Percentiles rank a stretch among this genome's conserved stretches.
Conservation (phyloP, 1,140 invertebrate species). For the Littorina saxatilis region DNA sequence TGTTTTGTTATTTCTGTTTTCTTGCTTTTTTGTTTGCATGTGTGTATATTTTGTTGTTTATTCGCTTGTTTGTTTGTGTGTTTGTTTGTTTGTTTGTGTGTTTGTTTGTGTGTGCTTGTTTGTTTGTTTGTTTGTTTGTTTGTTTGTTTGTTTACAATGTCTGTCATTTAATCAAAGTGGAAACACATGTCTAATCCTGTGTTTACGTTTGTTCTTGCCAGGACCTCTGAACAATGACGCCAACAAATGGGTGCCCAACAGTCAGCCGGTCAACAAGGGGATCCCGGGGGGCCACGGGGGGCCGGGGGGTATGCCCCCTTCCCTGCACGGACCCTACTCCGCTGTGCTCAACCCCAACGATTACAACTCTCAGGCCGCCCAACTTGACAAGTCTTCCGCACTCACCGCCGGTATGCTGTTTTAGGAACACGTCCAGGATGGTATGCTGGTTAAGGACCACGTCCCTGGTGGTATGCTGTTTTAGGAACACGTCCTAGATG, state of each 20-base stretch:
- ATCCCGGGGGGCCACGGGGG: neutral
- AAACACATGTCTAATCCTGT: no score
- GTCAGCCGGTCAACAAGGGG: neutral
- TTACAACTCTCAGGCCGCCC: constrained; percentile 26
- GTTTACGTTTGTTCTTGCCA: neutral
- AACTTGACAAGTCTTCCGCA: constrained; percentile 45
- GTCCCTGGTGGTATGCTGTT: neutral
- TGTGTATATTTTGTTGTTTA: no score
- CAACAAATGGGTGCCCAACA: constrained; percentile 13
- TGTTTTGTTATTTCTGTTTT: no score
- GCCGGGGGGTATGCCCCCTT: constrained; percentile 39
- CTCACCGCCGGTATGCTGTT: constrained; percentile 48
- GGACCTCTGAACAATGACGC: neutral
- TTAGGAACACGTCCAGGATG: neutral
- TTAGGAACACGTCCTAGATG: neutral
- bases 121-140: no score
- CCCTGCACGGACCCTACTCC: constrained; percentile 52
- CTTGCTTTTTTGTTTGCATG: no score
- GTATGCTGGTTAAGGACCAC: neutral
- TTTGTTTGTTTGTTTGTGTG: no score
- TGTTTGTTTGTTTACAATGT: no score
- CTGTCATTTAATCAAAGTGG: no score
- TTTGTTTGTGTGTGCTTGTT: no score
- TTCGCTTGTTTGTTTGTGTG: no score
- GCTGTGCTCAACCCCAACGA: constrained; percentile 43